phyloP scores from a whole-genome alignment of 1,140 invertebrate genomes.

The Platyura marginata region DNA sequence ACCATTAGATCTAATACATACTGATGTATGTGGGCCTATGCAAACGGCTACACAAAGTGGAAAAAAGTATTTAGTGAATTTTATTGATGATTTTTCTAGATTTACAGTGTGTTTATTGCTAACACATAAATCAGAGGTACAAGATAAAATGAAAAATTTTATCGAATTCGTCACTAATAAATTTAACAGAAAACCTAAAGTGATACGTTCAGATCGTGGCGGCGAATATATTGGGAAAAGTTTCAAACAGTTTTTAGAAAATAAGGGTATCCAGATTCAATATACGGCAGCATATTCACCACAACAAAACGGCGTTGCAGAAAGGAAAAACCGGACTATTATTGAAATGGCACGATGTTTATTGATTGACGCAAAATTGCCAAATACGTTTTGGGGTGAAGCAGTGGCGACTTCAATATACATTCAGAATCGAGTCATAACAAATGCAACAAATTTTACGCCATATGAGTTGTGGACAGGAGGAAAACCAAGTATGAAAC shows the following conservation, averaged over 20 bases:
- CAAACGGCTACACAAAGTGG: no score
- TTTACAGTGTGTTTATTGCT: no score
- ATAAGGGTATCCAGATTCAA: conserved; percentile 18
- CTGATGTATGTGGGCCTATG: no score
- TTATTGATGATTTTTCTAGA: no score
- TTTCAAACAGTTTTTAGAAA: conserved; percentile 11
- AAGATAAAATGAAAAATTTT: conserved; percentile 18
- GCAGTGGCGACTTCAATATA: background rate
- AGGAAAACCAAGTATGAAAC: no score
- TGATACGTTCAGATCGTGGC: conserved; percentile 25
- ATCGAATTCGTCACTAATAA: conserved; percentile 16
- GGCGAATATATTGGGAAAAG: conserved; percentile 21
- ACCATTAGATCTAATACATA: no score
- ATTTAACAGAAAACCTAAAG: conserved; percentile 16
- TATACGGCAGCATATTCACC: conserved; percentile 24
- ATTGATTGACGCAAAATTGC: background rate
- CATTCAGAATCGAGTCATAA: no score
- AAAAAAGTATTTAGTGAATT: no score
- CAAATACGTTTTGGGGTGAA: background rate
- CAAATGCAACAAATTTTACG: no score
- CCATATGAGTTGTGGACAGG: no score
- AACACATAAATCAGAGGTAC: no score
- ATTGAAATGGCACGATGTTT: background rate
- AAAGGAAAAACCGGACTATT: background rate
- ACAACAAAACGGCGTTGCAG: conserved; percentile 25